phyloP scores from a whole-genome alignment of 2,888 invertebrate species.

The Poecilus cupreus region DNA sequence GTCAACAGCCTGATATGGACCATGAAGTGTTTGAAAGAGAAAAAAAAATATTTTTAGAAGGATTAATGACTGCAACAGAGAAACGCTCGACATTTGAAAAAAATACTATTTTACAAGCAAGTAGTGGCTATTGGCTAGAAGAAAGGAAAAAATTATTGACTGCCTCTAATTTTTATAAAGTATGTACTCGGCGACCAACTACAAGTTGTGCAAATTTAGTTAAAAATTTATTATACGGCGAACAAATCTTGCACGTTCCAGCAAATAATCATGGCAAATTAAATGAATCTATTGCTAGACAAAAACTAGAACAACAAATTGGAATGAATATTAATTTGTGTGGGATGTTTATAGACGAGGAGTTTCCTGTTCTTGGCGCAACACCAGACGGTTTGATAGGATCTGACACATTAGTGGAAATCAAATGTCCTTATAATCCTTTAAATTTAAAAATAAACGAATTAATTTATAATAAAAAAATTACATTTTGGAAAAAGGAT shows the following conservation, averaged over 20 bases:
- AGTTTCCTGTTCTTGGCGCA: slow-evolving; percentile 27
- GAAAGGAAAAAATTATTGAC: background rate
- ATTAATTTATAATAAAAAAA: no score
- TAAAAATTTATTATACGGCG: background rate
- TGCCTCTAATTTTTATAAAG: slow-evolving; percentile 5
- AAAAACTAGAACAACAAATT: background rate
- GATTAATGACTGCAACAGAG: background rate
- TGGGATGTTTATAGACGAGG: slow-evolving; percentile 54
- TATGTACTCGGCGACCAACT: background rate
- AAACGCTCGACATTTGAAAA: background rate
- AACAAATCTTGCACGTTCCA: background rate
- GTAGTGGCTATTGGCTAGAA: slow-evolving; percentile 22
- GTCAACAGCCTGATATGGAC: background rate
- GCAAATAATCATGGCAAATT: slow-evolving; percentile 8
- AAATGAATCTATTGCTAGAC: background rate
- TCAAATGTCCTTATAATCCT: slow-evolving; percentile 39
- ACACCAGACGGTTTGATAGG: slow-evolving; percentile 50
- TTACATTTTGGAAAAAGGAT: no score
- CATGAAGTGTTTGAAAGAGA: background rate
- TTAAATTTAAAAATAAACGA: no score
- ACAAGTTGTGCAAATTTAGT: background rate
- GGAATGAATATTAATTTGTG: slow-evolving; percentile 43
- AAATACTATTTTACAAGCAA: background rate
- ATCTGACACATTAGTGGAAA: slow-evolving; percentile 45
- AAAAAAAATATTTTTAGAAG: background rate